Base-by-base conservation (phyloP, 2,113 vertebrate species). In the Campylorhamphus procurvoides region DNA sequence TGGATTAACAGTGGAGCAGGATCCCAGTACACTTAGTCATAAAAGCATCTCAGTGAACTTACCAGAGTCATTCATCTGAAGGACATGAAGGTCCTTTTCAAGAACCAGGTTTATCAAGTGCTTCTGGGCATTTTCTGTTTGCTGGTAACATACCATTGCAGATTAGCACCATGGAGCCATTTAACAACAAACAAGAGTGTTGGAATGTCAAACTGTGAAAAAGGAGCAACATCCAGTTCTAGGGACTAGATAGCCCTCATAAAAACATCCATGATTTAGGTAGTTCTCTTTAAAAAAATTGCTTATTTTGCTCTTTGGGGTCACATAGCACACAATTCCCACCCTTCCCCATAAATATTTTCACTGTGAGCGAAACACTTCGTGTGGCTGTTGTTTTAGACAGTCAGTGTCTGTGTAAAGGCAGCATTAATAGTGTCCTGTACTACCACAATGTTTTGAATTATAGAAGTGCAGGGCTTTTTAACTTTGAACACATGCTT, bases 271-370 rank as follows among this genome's bases (percentile, higher is more conserved):
- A 31, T 2, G 1, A 67, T 72, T 93, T 91, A 52, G 44, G 56
- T 87, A 60, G 47, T n/a, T 84, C 20, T 84, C 23, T 58, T 80
- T 1, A 66, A 31, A 39, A 31, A 39, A 14, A 22, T 4, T 7
- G 16, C 39, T 25, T 60, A 7, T 46, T 84, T 89, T 4, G 0
- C 13, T 91, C 18, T 71, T 50, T 46, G 49, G 64, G 85, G 15
- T 53, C 7, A 2, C 0, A 0, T 29, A 49, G 27, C 46, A 35
- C n/a, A 33, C 10, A 59, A 3, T 35, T 91, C 44, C 40, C 13
- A 52, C 28, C 63, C n/a, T 63, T 58, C 55, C 64, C 71, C 58
- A 37, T 31, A 71, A 63, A 2, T 81, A 28, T 84, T 75, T 77
- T 76, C 39, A 49, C 11, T 0, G 1, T 27, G 40, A 89, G 17